Evolutionary conservation across 2,888 invertebrate genomes (phyloP).

Genomic region (Mimachlamys varia): DNA sequence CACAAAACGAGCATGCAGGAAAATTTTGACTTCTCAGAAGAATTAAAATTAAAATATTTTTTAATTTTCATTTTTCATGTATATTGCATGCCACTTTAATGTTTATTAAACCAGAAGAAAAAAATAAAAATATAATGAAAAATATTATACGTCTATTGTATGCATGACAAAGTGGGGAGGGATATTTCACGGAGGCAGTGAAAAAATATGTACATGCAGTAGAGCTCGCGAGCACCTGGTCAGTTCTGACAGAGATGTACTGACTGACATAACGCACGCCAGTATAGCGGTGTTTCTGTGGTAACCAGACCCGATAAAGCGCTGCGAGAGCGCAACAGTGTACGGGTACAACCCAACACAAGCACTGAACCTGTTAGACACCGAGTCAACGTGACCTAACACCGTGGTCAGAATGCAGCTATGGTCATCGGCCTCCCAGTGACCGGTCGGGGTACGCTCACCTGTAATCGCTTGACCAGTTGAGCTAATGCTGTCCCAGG

Average conservation of each 20-base stretch:
- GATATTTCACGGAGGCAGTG: too few species aligned
- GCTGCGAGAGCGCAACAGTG: constrained; percentile 21
- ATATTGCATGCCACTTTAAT: too few species aligned
- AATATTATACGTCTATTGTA: too few species aligned
- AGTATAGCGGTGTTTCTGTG: background rate
- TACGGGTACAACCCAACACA: constrained; percentile 15
- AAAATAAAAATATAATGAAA: too few species aligned
- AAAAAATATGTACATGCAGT: background rate
- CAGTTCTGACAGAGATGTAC: background rate
- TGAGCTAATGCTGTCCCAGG: constrained; percentile 29
- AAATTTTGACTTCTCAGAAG: too few species aligned
- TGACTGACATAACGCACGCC: constrained; percentile 25
- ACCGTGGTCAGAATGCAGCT: background rate
- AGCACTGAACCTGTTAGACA: background rate
- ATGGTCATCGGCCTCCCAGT: constrained; percentile 22
- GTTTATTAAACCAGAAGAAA: too few species aligned
- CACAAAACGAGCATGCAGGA: too few species aligned
- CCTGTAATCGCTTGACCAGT: constrained; percentile 36
- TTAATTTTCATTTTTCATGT: too few species aligned
- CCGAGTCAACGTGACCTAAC: constrained; percentile 13
- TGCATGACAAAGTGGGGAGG: too few species aligned
- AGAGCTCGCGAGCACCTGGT: background rate
- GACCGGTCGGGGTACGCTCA: constrained; percentile 32
- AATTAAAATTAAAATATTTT: too few species aligned
- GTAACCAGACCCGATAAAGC: constrained; percentile 15